Percentiles rank a stretch among this genome's conserved stretches.
phyloP scores from a whole-genome alignment of 2,113 vertebrate genomes.

The Macquaria ambigua region DNA sequence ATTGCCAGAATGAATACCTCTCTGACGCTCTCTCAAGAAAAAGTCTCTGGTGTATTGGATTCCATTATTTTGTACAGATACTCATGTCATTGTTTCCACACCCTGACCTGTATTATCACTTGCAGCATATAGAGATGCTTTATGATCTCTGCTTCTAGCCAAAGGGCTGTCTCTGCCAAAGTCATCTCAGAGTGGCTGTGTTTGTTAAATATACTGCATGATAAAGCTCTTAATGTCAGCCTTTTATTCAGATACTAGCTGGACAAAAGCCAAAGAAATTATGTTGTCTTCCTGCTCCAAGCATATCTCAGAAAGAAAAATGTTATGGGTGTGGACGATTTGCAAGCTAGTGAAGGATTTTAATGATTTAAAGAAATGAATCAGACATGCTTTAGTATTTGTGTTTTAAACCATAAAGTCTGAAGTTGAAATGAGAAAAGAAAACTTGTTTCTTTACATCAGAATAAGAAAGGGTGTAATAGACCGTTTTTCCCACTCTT shows the following conservation, averaged over 20 bases:
- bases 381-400: background rate
- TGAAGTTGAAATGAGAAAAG: background rate
- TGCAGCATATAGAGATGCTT: background rate
- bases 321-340: slow-evolving; percentile 2
- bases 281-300: background rate
- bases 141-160: background rate
- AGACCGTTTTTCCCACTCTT: slow-evolving; percentile 43
- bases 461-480: slow-evolving; percentile 27
- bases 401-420: background rate
- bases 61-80: background rate
- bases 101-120: background rate
- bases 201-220: slow-evolving; percentile 20
- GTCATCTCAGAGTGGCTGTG: slow-evolving; percentile 4
- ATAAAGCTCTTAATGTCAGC: background rate
- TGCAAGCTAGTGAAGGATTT: background rate
- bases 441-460: background rate
- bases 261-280: background rate
- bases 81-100: background rate
- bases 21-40: background rate
- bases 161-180: background rate
- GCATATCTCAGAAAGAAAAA: slow-evolving; percentile 8
- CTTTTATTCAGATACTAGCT: background rate
- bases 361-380: background rate
- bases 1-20: background rate
- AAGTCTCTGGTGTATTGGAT: background rate